Evolutionary conservation across 2,888 invertebrate species (phyloP).

Genomic region (Cyrtodaria siliqua): DNA sequence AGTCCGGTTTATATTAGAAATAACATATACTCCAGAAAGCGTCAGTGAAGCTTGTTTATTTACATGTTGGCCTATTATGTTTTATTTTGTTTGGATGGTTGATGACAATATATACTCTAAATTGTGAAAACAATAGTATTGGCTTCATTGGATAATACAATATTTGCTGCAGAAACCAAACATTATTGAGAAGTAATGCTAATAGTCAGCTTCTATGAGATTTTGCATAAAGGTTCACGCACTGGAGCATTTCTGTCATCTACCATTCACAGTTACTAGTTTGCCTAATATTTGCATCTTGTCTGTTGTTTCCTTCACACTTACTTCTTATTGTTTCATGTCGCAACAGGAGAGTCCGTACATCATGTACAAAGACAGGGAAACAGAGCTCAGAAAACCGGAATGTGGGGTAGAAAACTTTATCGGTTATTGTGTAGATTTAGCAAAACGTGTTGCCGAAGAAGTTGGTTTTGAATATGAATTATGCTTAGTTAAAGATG

Average conservation of each 20-base stretch:
- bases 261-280: background rate
- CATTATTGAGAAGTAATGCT: too few species aligned
- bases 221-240: too few species aligned
- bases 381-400: constrained; percentile 31
- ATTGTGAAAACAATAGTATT: too few species aligned
- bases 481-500: constrained; percentile 79
- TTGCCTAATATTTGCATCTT: background rate
- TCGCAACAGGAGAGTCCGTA: constrained; percentile 79
- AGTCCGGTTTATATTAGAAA: background rate
- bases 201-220: too few species aligned
- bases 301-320: constrained; percentile 5
- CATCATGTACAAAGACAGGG: constrained; percentile 72
- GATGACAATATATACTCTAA: too few species aligned
- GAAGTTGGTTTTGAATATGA: constrained; percentile 85
- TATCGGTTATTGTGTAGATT: constrained; percentile 86
- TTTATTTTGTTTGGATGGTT: too few species aligned
- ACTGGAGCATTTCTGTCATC: too few species aligned
- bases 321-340: constrained; percentile 6
- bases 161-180: too few species aligned
- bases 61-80: too few species aligned
- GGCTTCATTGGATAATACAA: too few species aligned
- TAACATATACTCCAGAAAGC: background rate
- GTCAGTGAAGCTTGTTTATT: too few species aligned
- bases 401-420: constrained; percentile 92
- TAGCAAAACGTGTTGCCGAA: constrained; percentile 84